Evolutionary conservation across 2,113 vertebrate genomes (phyloP), one percentile per base, ranked within the genome.

Genomic region (Geococcyx californianus): DNA sequence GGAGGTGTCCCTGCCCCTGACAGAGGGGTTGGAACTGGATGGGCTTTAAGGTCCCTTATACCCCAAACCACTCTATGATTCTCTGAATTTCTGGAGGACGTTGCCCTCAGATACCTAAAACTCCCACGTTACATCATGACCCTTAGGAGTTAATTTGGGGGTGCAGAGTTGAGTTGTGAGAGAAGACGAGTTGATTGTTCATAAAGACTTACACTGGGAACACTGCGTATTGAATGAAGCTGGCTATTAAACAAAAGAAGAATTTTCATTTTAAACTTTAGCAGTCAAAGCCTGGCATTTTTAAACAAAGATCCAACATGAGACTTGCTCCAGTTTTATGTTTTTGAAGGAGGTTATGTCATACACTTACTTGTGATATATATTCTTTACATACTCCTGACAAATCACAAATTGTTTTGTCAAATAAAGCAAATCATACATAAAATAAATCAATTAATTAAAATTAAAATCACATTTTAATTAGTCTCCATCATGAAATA

Each of bases 251-350:
- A 2, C 5, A 7, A 75, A 82, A 58, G 7, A 44, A 25, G 24
- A 83, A 66, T 49, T 93, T 86, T 63, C 7, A 33, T 81, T 88
- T 80, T 33, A 70, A 74, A 29, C 21, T n/a, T 74, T 31, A 87
- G 36, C 16, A 63, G 45, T 45, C 54, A 77, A 40, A 70, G 25
- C 51, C 14, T 84, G 13, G 45, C 29, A 13, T 4, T 72, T 84
- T 78, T 34, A 52, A 64, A 38, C 12, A 55, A 34, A 64, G 10
- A 68, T 36, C 16, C 54, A 52, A 87, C 49, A 56, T 54, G 17
- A 4, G 28, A 44, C 31, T 93, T 20, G 14, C 4, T 84, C n/a
- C 36, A 86, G 28, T 40, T 84, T 92, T 78, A 34, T 51, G 16
- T 67, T 83, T 80, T 80, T 33, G 55, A 62, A 83, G 15, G 25